Conservation (phyloP, 2,888 invertebrate genomes). For the Tenodera sinensis region DNA sequence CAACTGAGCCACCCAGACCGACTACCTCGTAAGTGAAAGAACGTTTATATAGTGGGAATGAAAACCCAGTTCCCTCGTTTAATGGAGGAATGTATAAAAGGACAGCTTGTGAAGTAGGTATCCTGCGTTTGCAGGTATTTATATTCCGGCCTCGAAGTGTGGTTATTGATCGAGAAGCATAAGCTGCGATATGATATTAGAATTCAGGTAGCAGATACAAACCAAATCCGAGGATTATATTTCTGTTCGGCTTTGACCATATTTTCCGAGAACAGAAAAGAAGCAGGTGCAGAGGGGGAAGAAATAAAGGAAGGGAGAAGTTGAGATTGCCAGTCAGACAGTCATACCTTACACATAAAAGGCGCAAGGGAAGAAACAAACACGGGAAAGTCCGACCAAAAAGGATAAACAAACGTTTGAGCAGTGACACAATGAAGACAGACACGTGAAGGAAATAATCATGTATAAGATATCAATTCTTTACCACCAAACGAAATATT, state of each 20-base stretch:
- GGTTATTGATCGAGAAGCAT: constrained; percentile 22
- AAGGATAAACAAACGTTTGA: neutral
- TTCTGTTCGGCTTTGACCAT: constrained; percentile 27
- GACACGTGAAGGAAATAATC: neutral
- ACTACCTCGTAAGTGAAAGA: too few species aligned
- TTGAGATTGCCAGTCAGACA: neutral
- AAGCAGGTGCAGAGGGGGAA: neutral
- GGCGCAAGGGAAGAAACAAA: neutral
- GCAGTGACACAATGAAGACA: neutral
- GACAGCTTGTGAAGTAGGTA: neutral
- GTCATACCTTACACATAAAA: neutral
- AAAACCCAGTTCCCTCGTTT: neutral
- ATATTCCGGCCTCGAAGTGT: neutral
- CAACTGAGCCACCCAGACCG: too few species aligned
- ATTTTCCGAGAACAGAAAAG: constrained; percentile 21
- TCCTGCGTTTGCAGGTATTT: neutral
- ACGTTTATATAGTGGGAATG: too few species aligned
- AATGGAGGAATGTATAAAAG: neutral
- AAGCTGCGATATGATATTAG: constrained; percentile 21
- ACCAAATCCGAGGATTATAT: constrained; percentile 28
- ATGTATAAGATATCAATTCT: too few species aligned
- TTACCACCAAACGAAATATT: too few species aligned
- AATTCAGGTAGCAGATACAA: constrained; percentile 19
- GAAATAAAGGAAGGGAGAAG: neutral
- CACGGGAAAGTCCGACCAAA: neutral